Conservation (phyloP, 2,797 vertebrate genomes). For the Eulemur mongoz region DNA sequence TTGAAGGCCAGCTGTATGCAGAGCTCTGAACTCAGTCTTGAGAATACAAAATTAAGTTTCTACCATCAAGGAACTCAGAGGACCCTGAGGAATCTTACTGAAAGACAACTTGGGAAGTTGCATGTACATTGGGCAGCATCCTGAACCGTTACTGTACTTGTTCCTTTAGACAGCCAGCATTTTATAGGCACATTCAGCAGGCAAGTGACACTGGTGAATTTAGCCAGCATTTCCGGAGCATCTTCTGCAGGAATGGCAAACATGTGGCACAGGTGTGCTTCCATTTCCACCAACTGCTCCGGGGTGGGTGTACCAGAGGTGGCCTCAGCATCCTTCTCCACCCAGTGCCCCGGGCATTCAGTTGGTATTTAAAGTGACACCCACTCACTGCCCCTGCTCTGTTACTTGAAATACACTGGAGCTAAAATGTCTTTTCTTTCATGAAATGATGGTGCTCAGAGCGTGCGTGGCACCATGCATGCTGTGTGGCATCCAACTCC, state of each 20-base stretch:
- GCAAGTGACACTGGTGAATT: not conserved
- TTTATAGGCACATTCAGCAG: not conserved
- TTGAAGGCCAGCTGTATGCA: not conserved
- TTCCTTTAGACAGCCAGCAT: not conserved
- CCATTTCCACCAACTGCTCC: not conserved
- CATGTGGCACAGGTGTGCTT: not conserved
- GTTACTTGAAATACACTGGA: not conserved
- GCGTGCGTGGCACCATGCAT: accelerated
- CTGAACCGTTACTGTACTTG: not conserved
- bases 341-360: not conserved
- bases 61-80: not conserved
- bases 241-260: not conserved
- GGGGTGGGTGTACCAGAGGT: not conserved
- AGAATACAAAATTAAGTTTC: not conserved
- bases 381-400: not conserved
- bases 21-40: not conserved
- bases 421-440: not conserved
- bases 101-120: not conserved
- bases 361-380: not conserved
- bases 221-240: not conserved
- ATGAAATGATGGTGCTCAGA: not conserved
- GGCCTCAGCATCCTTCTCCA: not conserved
- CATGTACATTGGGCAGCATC: not conserved
- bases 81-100: not conserved
- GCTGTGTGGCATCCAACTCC: not conserved